Evolutionary conservation across 2,113 vertebrate species (phyloP).

Genomic region (Anolis carolinensis): DNA sequence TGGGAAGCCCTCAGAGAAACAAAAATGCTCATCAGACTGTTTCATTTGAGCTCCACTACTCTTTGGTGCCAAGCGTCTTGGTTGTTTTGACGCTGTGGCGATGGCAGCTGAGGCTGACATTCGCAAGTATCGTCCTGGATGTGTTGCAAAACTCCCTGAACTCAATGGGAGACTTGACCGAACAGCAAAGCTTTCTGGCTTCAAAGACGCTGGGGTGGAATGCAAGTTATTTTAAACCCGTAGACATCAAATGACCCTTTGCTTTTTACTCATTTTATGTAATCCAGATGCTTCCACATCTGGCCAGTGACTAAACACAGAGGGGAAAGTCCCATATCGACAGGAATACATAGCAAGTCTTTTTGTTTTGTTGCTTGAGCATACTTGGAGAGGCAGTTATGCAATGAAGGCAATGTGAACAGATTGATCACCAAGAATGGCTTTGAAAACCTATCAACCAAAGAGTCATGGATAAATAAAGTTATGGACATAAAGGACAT

Average conservation of each 20-base stretch:
- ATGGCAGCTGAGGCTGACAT: background rate
- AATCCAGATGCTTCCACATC: conserved; percentile 57
- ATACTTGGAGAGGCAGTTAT: conserved; percentile 34
- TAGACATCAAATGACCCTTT: conserved; percentile 28
- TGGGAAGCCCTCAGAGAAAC: conserved; percentile 10
- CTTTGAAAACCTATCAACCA: too few relatives aligned
- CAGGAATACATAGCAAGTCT: conserved; percentile 35
- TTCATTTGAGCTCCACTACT: background rate
- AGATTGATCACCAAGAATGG: conserved; percentile 14
- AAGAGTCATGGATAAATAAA: too few relatives aligned
- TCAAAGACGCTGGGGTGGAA: conserved; percentile 4
- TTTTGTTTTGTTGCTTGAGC: conserved; percentile 23
- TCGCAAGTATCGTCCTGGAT: background rate
- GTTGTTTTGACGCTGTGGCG: background rate
- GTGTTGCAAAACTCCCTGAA: conserved; percentile 14
- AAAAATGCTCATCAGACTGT: background rate
- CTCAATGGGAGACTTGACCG: background rate
- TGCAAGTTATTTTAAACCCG: conserved; percentile 13
- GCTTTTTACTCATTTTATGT: conserved; percentile 33
- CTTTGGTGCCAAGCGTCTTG: background rate
- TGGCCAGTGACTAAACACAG: conserved; percentile 56
- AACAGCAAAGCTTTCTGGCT: background rate
- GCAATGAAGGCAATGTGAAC: conserved; percentile 55
- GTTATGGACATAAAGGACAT: too few relatives aligned
- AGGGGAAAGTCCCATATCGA: conserved; percentile 56